Percentiles rank a stretch among this genome's conserved stretches.
Conservation (phyloP, 2,888 invertebrate species). For the Tillus elongatus region DNA sequence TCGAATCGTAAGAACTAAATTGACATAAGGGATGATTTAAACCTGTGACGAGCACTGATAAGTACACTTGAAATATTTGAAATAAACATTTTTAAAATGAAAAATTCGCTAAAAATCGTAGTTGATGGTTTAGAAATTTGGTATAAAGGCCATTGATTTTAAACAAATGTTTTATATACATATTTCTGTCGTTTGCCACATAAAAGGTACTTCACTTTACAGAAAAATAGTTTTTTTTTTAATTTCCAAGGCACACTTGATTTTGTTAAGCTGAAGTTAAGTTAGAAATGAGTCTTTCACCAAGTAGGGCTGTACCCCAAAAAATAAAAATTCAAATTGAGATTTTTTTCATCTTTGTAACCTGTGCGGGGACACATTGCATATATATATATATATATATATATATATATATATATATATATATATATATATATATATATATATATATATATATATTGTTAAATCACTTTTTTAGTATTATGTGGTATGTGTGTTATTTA, state of each 20-base stretch:
- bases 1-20: too few species aligned
- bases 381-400: too few species aligned
- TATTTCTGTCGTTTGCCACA: neutral
- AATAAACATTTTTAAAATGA: too few species aligned
- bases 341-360: neutral
- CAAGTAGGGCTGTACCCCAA: neutral
- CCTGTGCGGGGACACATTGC: conserved; percentile 1
- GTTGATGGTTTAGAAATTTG: neutral
- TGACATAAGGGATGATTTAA: too few species aligned
- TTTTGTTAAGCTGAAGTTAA: neutral
- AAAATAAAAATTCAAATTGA: conserved; percentile 1
- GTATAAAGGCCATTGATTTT: neutral
- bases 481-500: too few species aligned
- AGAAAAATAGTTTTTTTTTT: neutral
- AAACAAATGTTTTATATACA: neutral
- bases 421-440: too few species aligned
- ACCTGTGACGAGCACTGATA: too few species aligned
- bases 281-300: neutral
- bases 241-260: conserved; percentile 4
- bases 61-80: too few species aligned
- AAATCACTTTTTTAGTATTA: conserved; percentile 3
- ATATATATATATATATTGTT: neutral
- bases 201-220: conserved; percentile 3
- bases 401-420: too few species aligned
- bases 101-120: too few species aligned